These are phyloP conservation scores for Cheilosia pagana DNA, from an alignment of 2,888 invertebrate species.

Conservation along the genomic window DNA sequence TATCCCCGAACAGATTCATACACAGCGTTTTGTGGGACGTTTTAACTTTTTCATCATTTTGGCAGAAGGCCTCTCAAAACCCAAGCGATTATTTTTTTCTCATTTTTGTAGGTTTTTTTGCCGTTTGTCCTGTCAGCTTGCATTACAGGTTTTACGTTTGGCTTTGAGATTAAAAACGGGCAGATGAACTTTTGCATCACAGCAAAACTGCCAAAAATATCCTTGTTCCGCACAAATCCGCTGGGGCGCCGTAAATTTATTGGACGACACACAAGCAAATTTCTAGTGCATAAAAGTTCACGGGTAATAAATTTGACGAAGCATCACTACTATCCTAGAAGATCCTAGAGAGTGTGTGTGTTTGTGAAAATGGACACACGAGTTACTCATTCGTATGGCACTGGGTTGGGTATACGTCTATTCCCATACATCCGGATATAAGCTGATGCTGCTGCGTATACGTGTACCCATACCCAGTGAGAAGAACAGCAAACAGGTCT, in stretches of 20 bases:
- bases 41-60: constrained; percentile 19
- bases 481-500: constrained; percentile 68
- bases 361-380: constrained; percentile 22
- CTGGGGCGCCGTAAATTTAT: constrained; percentile 64
- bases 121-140: constrained; percentile 53
- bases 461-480: constrained; percentile 8
- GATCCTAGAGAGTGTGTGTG: constrained; percentile 5
- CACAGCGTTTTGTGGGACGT: constrained; percentile 37
- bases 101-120: constrained; percentile 18
- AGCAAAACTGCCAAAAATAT: constrained; percentile 71
- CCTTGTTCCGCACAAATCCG: constrained; percentile 71
- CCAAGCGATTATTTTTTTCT: constrained; percentile 19
- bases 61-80: constrained; percentile 19
- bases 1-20: constrained; percentile 52
- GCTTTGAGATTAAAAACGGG: constrained; percentile 68
- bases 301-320: constrained; percentile 73
- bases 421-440: not conserved
- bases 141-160: constrained; percentile 48
- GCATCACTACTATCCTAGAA: constrained; percentile 44
- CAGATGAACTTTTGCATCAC: constrained; percentile 72
- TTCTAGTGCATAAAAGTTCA: constrained; percentile 72
- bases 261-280: constrained; percentile 61
- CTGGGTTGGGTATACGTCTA: no score
- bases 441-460: not conserved
- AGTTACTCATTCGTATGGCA: constrained; percentile 35